phyloP scores from a whole-genome alignment of 2,113 vertebrate genomes.

The Macquaria australasica region DNA sequence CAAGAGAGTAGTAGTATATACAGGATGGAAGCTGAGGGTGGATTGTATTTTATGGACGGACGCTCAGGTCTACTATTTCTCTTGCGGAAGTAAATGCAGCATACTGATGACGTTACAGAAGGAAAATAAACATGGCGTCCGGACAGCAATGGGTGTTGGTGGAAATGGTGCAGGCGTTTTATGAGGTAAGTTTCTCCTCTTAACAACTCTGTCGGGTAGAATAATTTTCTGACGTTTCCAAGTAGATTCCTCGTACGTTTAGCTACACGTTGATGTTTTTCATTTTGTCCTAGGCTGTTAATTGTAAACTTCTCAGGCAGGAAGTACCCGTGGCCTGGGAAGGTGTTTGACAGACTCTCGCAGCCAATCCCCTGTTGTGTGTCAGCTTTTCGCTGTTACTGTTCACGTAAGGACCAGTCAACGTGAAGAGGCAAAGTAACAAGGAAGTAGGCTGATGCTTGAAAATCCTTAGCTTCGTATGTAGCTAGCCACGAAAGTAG shows the following conservation, averaged over 20 bases:
- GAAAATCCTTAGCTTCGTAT: neutral
- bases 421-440: neutral
- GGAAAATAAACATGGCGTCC: constrained; percentile 81
- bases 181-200: constrained; percentile 86
- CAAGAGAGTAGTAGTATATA: neutral
- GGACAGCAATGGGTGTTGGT: constrained; percentile 97
- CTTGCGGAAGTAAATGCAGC: constrained; percentile 85
- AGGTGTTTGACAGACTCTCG: neutral
- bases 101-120: constrained; percentile 51
- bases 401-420: neutral
- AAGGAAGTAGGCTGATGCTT: neutral
- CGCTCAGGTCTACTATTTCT: neutral
- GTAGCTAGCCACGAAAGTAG: neutral
- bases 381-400: neutral
- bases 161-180: constrained; percentile 97
- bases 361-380: neutral
- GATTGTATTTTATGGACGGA: neutral
- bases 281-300: neutral
- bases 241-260: neutral
- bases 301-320: constrained; percentile 24
- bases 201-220: rapidly evolving
- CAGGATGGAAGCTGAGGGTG: neutral
- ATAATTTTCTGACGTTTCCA: rapidly evolving
- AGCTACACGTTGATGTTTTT: neutral
- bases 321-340: constrained; percentile 1